A percentile compares a stretch with the other conserved stretches of the same genome.
These are phyloP conservation scores for Leptinotarsa lineolata DNA, from an alignment of 1,140 invertebrate species.

Conservation along the genomic window DNA sequence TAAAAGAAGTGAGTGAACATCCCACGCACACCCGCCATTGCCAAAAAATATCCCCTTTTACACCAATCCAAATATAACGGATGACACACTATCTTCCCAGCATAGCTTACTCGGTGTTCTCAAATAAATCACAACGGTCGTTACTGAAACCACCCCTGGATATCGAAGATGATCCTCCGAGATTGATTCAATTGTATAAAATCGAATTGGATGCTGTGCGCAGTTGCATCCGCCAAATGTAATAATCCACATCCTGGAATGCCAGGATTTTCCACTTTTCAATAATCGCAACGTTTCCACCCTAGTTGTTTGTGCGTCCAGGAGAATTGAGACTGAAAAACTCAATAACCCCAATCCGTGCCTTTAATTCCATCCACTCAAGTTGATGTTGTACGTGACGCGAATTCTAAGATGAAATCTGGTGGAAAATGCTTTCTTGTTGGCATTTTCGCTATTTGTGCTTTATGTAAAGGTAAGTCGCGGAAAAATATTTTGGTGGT, in stretches of 20 bases:
- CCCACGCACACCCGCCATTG: not conserved
- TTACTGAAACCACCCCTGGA: not conserved
- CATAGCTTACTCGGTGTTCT: not conserved
- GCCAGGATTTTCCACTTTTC: constrained; percentile 16
- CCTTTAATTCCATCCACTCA: constrained; percentile 10
- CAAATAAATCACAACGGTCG: not conserved
- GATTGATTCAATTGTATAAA: constrained; percentile 23
- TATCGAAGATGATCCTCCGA: constrained; percentile 1
- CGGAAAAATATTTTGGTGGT: not conserved
- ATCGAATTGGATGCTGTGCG: constrained; percentile 13
- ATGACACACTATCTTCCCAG: no score
- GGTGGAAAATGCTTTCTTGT: constrained; percentile 10
- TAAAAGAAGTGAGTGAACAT: no score
- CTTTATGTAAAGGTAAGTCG: constrained; percentile 15
- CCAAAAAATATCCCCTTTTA: no score
- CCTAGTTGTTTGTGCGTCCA: constrained; percentile 6
- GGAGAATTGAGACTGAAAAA: constrained; percentile 4
- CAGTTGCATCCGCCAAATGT: constrained; percentile 3
- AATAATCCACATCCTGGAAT: constrained; percentile 18
- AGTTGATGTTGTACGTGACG: constrained; percentile 14
- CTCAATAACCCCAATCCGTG: constrained; percentile 12
- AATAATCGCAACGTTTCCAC: constrained; percentile 14
- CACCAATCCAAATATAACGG: no score
- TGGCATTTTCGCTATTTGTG: constrained; percentile 15
- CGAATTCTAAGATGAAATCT: constrained; percentile 8